Base-by-base conservation (phyloP, 1,140 invertebrate species). In the Lepidostoma basale region DNA sequence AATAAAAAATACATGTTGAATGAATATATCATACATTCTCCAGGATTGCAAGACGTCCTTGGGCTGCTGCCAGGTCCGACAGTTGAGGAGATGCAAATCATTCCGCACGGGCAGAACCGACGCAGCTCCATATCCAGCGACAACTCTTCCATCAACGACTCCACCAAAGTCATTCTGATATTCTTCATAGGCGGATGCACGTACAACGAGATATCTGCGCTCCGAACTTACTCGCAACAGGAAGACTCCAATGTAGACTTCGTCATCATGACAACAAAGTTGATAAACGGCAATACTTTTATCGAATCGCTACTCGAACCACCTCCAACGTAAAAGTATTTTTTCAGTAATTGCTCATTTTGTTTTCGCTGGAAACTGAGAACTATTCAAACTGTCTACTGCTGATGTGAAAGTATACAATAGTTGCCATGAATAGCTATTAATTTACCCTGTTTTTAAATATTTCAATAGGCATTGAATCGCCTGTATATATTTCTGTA, bases 181-280 rank as follows among this genome's bases (percentile, higher is more conserved):
- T 95, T 97, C 77, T 98, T 98, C 77, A 89, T 98, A 18, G 97
- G 97, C 9, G 97, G 97, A 2, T 96, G 96, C 77, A 99, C 97
- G 0, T 98, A 92, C 84, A 93, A 96, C 2, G 97, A 99, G 81
- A 90, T 99, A 74, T 94, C 96, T 1, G 95, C 96, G 0, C 79
- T 99, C 1, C 85, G 97, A 70, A 97, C 95, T 78, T 84, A 98
- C 3, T 92, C 95, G 5, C 92, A 95, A 75, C 90, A 95, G 79
- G 95, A 97, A 82, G 95, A 98, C 73, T 89, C 90, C 36, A 93
- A 93, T 76, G 91, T 93, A 14, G 95, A 98, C 78, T 98, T 97
- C 82, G 86, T 98, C 12, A 88, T 98, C 59, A 90, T 92, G 45
- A 97, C 96, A 14, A 98, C 96, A 0, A 96, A 96, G 80, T 84